A percentile compares a stretch with the other conserved stretches of the same genome.
Evolutionary conservation across 2,113 vertebrate genomes (phyloP).

Genomic region (Pachycephala philippinensis): DNA sequence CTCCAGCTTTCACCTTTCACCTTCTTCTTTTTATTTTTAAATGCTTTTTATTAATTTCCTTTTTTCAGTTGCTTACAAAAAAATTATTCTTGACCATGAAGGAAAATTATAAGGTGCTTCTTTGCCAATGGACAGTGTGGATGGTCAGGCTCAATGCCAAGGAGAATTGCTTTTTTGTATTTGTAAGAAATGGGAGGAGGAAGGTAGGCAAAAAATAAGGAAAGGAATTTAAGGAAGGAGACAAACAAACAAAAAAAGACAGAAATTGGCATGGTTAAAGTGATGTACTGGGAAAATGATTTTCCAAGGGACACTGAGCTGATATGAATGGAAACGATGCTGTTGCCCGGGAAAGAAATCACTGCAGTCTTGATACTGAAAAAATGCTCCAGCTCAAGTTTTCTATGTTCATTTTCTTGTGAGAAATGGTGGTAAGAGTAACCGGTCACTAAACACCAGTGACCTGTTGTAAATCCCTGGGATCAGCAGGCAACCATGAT

Average conservation of each 20-base stretch:
- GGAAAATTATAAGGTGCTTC: neutral
- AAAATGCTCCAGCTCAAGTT: neutral
- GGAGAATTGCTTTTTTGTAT: neutral
- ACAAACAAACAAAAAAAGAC: neutral
- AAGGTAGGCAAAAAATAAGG: neutral
- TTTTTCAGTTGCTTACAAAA: neutral
- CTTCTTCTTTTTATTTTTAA: neutral
- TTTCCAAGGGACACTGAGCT: neutral
- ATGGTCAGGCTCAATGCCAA: neutral
- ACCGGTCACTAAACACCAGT: neutral
- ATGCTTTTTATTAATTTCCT: neutral
- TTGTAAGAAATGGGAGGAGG: neutral
- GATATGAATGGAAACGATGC: neutral
- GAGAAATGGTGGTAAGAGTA: constrained; percentile 2
- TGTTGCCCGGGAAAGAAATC: neutral
- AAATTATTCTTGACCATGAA: neutral
- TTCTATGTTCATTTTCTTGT: neutral
- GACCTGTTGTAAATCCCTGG: constrained; percentile 25
- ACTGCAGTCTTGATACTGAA: neutral
- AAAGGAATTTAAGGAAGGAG: neutral
- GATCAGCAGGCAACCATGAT: neutral
- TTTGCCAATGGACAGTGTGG: neutral
- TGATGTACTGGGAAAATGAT: neutral
- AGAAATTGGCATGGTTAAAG: neutral
- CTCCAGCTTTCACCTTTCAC: neutral